phyloP scores from a whole-genome alignment of 1,140 invertebrate species.

The Paraescarpia echinospica region DNA sequence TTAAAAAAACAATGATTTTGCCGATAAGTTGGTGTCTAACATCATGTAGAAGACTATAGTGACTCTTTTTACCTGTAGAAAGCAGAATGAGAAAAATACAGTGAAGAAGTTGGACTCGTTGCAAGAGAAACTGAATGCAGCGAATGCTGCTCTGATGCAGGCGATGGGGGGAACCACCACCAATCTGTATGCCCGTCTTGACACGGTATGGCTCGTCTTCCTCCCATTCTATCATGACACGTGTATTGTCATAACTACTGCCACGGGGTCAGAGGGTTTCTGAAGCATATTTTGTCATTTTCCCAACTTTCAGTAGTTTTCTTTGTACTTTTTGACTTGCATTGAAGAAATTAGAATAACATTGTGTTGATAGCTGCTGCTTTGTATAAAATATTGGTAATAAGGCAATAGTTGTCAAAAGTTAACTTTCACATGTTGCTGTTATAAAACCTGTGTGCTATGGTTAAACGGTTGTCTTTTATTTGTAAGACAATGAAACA shows the following conservation, averaged over 20 bases:
- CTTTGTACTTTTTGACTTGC: not conserved
- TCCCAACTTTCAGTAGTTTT: not conserved
- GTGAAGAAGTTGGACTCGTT: conserved; percentile 45
- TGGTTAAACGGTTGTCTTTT: not conserved
- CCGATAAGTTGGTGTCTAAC: not conserved
- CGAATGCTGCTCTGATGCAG: conserved; percentile 49
- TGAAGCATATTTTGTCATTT: not conserved
- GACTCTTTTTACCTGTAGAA: conserved; percentile 35
- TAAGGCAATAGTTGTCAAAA: not conserved
- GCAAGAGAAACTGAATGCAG: conserved; percentile 52
- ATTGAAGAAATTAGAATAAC: not conserved
- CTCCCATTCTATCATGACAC: not conserved
- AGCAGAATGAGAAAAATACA: conserved; percentile 47
- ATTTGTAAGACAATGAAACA: not conserved
- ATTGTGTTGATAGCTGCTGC: not conserved
- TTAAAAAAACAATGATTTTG: not conserved
- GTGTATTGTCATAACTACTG: not conserved
- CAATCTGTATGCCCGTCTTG: conserved; percentile 37
- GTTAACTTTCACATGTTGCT: too few species aligned
- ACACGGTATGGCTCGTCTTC: conserved; percentile 29
- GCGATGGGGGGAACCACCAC: conserved; percentile 49
- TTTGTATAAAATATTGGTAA: not conserved
- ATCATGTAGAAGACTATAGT: not conserved
- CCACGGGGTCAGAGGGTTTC: not conserved
- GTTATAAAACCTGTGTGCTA: not conserved